Conservation (phyloP, 1,140 invertebrate species). For the Megalopta genalis region DNA sequence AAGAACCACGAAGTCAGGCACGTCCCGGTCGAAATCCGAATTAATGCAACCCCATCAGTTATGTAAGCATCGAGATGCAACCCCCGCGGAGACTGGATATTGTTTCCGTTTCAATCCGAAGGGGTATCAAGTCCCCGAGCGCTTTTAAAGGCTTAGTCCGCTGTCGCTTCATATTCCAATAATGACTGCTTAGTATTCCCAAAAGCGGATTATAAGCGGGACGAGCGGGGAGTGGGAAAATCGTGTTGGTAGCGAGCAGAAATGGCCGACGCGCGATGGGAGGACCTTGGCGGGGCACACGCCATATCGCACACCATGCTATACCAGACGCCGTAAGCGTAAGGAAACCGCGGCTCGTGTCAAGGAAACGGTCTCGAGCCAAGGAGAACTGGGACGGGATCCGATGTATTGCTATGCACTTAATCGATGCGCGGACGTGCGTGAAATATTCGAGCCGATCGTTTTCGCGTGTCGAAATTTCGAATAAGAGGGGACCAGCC, state of each 20-base stretch:
- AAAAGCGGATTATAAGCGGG: slow-evolving; percentile 34
- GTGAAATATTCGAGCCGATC: not conserved
- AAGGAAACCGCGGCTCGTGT: not conserved
- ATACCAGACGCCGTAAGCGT: not conserved
- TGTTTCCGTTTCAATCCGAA: not conserved
- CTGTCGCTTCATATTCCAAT: slow-evolving; percentile 1
- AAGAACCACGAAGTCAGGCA: too few relatives aligned
- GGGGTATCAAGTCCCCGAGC: not conserved
- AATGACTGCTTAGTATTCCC: slow-evolving; percentile 14
- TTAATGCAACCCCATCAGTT: slow-evolving; percentile 1
- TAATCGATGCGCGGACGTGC: slow-evolving; percentile 21
- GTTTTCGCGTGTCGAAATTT: slow-evolving; percentile 1
- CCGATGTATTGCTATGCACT: slow-evolving; percentile 5
- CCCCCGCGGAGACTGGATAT: not conserved
- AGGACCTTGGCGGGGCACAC: not conserved
- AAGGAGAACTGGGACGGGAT: slow-evolving; percentile 6
- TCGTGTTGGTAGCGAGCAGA: not conserved
- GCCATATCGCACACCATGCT: not conserved
- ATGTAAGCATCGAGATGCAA: not conserved
- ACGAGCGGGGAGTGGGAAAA: not conserved
- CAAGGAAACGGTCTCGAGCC: not conserved
- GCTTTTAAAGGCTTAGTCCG: slow-evolving; percentile 21
- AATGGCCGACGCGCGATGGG: not conserved
- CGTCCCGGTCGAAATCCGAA: not conserved
- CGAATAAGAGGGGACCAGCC: too few relatives aligned